Evolutionary conservation across 2,113 vertebrate species (phyloP).

Genomic region (Chaetops frenatus): DNA sequence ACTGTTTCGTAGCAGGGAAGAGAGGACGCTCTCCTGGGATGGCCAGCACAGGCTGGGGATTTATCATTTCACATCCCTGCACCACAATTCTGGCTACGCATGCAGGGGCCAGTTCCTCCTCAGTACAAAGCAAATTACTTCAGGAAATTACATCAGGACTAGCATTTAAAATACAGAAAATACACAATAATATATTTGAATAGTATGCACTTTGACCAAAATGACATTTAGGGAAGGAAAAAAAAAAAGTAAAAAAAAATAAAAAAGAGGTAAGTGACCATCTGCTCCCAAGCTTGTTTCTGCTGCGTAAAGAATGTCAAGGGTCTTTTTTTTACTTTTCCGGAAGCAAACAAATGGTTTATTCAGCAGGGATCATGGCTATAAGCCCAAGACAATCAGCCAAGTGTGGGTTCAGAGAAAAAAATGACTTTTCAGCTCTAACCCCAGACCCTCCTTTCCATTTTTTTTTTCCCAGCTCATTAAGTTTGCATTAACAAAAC

Average conservation of each 20-base stretch:
- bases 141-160: conserved; percentile 38
- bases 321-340: conserved; percentile 50
- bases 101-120: neutral
- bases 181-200: conserved; percentile 39
- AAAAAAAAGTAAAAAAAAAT: neutral
- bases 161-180: conserved; percentile 38
- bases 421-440: conserved; percentile 59
- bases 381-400: conserved; percentile 40
- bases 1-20: neutral
- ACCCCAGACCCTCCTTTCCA: conserved; percentile 29
- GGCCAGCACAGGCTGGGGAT: neutral
- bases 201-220: conserved; percentile 53
- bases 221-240: neutral
- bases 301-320: conserved; percentile 47
- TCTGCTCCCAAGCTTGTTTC: conserved; percentile 34
- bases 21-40: neutral
- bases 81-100: neutral
- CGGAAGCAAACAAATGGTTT: conserved; percentile 55
- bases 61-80: neutral
- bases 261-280: conserved; percentile 21
- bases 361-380: conserved; percentile 35
- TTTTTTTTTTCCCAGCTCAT: conserved; percentile 47
- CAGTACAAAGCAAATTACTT: conserved; percentile 18
- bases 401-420: conserved; percentile 42
- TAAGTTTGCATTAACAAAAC: conserved; percentile 59